Conservation (phyloP, 2,888 invertebrate genomes). For the Zaprionus lineosus region DNA sequence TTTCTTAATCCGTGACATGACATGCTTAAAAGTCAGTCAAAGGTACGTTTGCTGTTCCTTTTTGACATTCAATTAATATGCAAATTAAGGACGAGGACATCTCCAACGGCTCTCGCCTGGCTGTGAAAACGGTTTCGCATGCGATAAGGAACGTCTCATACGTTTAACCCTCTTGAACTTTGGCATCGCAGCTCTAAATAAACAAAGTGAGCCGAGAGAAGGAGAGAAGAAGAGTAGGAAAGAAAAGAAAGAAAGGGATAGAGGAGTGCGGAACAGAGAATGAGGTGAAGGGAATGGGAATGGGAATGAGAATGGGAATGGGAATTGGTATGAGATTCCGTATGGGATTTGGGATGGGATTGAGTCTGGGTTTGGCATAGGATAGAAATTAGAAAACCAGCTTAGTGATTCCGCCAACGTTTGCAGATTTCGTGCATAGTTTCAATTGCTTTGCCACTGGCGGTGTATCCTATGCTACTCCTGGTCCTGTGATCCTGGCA, state of each 20-base stretch:
- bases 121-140: constrained; percentile 36
- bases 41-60: constrained; percentile 42
- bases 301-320: no score
- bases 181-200: constrained; percentile 38
- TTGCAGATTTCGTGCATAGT: constrained; percentile 69
- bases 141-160: constrained; percentile 45
- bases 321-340: neutral
- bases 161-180: constrained; percentile 43
- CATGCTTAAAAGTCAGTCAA: constrained; percentile 27
- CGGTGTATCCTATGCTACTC: constrained; percentile 21
- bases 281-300: neutral
- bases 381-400: constrained; percentile 68
- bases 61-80: constrained; percentile 78
- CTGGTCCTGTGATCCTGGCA: constrained; percentile 11
- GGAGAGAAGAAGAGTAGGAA: constrained; percentile 9
- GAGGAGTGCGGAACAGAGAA: constrained; percentile 21
- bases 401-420: constrained; percentile 69
- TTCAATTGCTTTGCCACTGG: constrained; percentile 60
- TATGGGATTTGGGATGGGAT: constrained; percentile 7
- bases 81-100: constrained; percentile 57
- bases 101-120: constrained; percentile 20
- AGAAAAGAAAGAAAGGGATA: neutral
- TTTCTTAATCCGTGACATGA: constrained; percentile 25
- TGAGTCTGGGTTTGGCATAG: neutral
- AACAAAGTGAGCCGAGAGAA: constrained; percentile 36